Percentiles rank a stretch among this genome's conserved stretches.
Conservation (phyloP, 2,888 invertebrate species). For the Allophyes oxyacanthae region DNA sequence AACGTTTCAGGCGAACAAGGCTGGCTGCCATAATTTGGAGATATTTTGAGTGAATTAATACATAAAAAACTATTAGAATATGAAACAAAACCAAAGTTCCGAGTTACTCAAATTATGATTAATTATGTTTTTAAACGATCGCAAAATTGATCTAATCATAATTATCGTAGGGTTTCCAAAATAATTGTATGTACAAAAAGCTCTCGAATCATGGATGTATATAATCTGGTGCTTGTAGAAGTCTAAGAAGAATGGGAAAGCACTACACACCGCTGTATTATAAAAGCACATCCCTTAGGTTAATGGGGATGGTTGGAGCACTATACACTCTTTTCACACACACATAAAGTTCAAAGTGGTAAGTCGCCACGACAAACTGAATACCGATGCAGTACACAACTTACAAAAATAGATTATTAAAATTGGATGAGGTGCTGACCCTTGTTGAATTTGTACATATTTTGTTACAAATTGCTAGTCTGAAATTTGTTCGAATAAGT, state of each 20-base stretch:
- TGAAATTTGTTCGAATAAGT: no score
- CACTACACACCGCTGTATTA: constrained; percentile 56
- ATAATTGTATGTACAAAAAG: constrained; percentile 4
- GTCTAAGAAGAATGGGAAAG: constrained; percentile 35
- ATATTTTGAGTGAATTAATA: no score
- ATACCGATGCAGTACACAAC: constrained; percentile 63
- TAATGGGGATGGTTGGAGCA: constrained; percentile 57
- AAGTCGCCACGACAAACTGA: constrained; percentile 47
- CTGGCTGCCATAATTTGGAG: no score
- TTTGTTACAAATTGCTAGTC: no score
- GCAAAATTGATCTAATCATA: no score
- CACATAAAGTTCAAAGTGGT: constrained; percentile 25
- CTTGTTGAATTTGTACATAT: no score
- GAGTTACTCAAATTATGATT: no score
- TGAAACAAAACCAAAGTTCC: no score
- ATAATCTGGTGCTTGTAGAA: constrained; percentile 48
- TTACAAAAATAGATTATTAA: constrained; percentile 7
- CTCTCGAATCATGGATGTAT: constrained; percentile 28
- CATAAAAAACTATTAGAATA: no score
- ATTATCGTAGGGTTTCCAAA: no score
- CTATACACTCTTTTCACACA: constrained; percentile 48
- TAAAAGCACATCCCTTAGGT: constrained; percentile 55
- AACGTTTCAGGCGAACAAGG: no score
- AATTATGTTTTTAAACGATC: no score
- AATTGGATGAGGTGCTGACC: constrained; percentile 3